Conservation (phyloP, 1,140 invertebrate genomes). For the Lordiphosa stackelbergi region DNA sequence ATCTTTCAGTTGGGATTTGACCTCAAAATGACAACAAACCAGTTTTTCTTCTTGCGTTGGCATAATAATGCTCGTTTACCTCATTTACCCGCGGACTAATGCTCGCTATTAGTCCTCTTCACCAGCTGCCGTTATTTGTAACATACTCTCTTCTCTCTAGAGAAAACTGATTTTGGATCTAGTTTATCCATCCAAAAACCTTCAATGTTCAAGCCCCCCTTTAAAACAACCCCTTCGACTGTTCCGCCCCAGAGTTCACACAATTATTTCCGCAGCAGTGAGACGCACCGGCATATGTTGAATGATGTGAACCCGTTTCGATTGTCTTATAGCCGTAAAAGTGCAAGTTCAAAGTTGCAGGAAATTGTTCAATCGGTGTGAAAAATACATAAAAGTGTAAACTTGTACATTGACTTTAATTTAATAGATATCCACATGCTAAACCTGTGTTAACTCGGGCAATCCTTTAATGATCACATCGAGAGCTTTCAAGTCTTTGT, state of each 20-base stretch:
- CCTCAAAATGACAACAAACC: too few relatives aligned
- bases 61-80: too few relatives aligned
- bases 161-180: too few relatives aligned
- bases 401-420: constrained; percentile 55
- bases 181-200: too few relatives aligned
- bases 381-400: constrained; percentile 42
- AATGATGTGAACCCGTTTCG: constrained; percentile 65
- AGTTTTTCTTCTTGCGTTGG: too few relatives aligned
- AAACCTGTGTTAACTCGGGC: constrained; percentile 76
- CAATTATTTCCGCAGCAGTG: constrained; percentile 70
- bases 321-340: constrained; percentile 63
- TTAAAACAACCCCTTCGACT: too few relatives aligned
- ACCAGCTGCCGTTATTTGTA: too few relatives aligned
- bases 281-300: constrained; percentile 5
- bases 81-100: too few relatives aligned
- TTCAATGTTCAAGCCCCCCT: too few relatives aligned
- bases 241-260: constrained; percentile 19
- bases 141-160: too few relatives aligned
- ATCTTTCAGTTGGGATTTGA: too few relatives aligned
- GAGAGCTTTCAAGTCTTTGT: constrained; percentile 85
- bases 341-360: constrained; percentile 73
- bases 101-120: too few relatives aligned
- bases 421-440: constrained; percentile 35
- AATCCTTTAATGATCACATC: constrained; percentile 90
- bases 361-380: constrained; percentile 34